phyloP scores from a whole-genome alignment of 2,797 vertebrate species.

The Argyrosomus regius region DNA sequence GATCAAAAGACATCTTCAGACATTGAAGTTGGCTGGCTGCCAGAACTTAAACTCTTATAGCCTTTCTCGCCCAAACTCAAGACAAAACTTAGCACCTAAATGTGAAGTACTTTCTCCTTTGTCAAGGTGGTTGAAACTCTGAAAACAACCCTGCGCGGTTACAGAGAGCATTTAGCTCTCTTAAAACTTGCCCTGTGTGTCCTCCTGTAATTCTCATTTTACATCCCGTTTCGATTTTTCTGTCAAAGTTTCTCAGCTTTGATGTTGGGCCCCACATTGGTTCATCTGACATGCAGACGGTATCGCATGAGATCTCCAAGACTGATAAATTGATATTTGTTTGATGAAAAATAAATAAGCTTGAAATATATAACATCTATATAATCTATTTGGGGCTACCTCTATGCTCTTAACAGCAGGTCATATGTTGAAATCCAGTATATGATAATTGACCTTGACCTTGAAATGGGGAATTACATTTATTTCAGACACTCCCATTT shows the following conservation, averaged over 20 bases:
- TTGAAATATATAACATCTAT: neutral
- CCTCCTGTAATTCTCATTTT: slow-evolving; percentile 3
- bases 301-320: neutral
- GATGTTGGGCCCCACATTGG: neutral
- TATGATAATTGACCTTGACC: neutral
- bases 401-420: neutral
- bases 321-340: neutral
- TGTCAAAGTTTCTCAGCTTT: neutral
- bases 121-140: slow-evolving; percentile 41
- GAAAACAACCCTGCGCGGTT: neutral
- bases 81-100: slow-evolving; percentile 23
- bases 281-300: neutral
- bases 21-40: slow-evolving; percentile 44
- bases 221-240: neutral
- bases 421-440: neutral
- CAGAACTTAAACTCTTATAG: slow-evolving; percentile 43
- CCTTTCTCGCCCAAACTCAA: slow-evolving; percentile 22
- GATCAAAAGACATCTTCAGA: slow-evolving; percentile 76
- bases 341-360: neutral
- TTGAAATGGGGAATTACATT: neutral
- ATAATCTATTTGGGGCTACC: neutral
- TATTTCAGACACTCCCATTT: neutral
- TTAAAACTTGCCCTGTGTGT: slow-evolving; percentile 5
- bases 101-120: slow-evolving; percentile 35
- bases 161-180: slow-evolving; percentile 8